These are phyloP conservation scores for Anarhynchus alexandrinus DNA, from an alignment of 2,113 vertebrate species.

Conservation along the genomic window DNA sequence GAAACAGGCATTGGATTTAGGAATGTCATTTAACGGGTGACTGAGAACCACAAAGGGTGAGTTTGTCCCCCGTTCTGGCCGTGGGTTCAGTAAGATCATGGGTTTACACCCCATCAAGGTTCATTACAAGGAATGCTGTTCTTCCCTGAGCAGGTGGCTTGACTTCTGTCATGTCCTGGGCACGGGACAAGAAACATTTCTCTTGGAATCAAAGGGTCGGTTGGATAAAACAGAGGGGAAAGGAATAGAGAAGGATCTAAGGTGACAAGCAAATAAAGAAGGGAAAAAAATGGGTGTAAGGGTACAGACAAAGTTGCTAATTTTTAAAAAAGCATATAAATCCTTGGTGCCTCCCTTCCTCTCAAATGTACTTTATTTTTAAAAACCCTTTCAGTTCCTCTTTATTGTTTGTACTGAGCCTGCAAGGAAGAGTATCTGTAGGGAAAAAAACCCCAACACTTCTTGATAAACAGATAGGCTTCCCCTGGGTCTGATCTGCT, in stretches of 20 bases:
- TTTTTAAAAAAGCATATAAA: not conserved
- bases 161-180: not conserved
- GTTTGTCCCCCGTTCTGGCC: not conserved
- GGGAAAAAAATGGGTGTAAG: not conserved
- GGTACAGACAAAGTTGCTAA: not conserved
- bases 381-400: not conserved
- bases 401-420: not conserved
- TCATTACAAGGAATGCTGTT: not conserved
- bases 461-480: not conserved
- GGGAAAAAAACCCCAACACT: rapidly evolving
- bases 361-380: not conserved
- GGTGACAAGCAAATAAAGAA: not conserved
- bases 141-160: not conserved
- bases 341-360: not conserved
- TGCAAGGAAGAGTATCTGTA: not conserved
- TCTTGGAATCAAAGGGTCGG: not conserved
- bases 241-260: not conserved
- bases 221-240: not conserved
- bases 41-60: not conserved
- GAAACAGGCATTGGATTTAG: not conserved
- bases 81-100: not conserved
- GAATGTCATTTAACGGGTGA: not conserved
- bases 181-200: not conserved
- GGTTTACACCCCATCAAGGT: not conserved
- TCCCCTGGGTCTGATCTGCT: not conserved